These are phyloP conservation scores for Lobophora halterata DNA, from an alignment of 2,888 invertebrate species.

Conservation along the genomic window DNA sequence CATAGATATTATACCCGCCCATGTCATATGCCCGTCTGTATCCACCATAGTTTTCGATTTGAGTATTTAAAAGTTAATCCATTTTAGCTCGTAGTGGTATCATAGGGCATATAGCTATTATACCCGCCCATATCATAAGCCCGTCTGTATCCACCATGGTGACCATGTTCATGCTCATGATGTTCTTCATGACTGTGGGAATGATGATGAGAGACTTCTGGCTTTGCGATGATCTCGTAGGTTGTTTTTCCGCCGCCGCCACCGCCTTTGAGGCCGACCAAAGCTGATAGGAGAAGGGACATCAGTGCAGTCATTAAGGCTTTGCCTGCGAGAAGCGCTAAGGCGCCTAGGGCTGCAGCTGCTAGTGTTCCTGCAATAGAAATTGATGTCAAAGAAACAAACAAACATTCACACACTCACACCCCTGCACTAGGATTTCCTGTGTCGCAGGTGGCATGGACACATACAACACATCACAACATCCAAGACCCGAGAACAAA, in stretches of 20 bases:
- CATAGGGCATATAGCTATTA: slow-evolving; percentile 70
- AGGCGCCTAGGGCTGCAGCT: slow-evolving; percentile 86
- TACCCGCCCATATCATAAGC: slow-evolving; percentile 75
- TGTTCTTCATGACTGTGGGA: slow-evolving; percentile 86
- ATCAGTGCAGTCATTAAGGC: slow-evolving; percentile 90
- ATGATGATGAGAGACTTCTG: slow-evolving; percentile 86
- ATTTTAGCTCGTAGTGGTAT: slow-evolving; percentile 46
- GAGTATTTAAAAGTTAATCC: too few species aligned
- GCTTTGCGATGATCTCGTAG: slow-evolving; percentile 91
- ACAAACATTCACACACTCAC: too few species aligned
- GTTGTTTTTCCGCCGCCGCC: slow-evolving; percentile 87
- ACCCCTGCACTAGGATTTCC: too few species aligned
- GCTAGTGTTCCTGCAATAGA: slow-evolving; percentile 81
- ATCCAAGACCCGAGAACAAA: too few species aligned
- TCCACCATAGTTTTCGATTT: too few species aligned
- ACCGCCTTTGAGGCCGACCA: slow-evolving; percentile 87
- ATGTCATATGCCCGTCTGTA: too few species aligned
- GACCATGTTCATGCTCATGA: slow-evolving; percentile 76
- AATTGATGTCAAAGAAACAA: neutral
- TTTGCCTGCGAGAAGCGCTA: slow-evolving; percentile 90
- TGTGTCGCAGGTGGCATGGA: too few species aligned
- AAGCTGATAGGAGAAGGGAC: slow-evolving; percentile 87
- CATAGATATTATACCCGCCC: too few species aligned
- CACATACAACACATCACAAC: too few species aligned
- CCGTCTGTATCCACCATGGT: slow-evolving; percentile 78